Evolutionary conservation across 2,113 vertebrate species (phyloP).

Genomic region (Felis chaus): DNA sequence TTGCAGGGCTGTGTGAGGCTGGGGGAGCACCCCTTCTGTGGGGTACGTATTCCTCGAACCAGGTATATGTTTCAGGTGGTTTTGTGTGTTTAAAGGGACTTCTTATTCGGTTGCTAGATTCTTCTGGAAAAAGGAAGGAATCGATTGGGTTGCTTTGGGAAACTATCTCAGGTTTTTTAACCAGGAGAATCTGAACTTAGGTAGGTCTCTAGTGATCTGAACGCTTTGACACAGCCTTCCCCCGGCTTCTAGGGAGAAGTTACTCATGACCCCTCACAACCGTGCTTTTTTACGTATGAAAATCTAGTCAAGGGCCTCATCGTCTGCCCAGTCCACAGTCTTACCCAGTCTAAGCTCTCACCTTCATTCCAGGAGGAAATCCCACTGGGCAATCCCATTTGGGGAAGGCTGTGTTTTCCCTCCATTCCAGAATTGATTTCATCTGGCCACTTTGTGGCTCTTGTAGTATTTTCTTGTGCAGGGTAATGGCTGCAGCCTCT

Average conservation of each 20-base stretch:
- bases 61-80: neutral
- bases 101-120: neutral
- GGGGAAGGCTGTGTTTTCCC: neutral
- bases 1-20: neutral
- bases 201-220: neutral
- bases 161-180: neutral
- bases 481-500: neutral
- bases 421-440: neutral
- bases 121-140: neutral
- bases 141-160: neutral
- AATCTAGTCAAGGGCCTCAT: neutral
- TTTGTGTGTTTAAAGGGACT: neutral
- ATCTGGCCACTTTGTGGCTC: neutral
- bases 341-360: neutral
- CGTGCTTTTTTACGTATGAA: too few species aligned
- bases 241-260: neutral
- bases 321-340: neutral
- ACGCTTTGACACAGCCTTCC: neutral
- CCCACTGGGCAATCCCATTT: neutral
- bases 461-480: neutral
- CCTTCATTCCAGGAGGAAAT: neutral
- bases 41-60: accelerated
- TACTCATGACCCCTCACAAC: neutral
- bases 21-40: accelerated
- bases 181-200: neutral